Conservation (phyloP, 2,888 invertebrate genomes). For the Carcina quercana region DNA sequence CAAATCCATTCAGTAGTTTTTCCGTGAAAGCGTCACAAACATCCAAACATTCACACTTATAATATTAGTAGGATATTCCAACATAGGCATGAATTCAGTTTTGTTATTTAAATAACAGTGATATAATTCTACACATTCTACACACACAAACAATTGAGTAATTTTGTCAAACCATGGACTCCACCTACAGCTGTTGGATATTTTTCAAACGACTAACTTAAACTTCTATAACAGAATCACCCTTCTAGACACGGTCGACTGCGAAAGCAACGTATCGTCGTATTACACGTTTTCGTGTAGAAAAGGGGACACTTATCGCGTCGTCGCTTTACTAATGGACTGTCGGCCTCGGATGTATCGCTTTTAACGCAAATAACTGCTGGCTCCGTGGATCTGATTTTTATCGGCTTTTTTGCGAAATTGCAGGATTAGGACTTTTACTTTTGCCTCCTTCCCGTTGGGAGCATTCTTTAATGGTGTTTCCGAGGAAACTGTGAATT, state of each 20-base stretch:
- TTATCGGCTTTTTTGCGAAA: conserved; percentile 16
- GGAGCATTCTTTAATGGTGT: conserved; percentile 1
- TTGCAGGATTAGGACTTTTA: conserved; percentile 8
- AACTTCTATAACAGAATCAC: not conserved
- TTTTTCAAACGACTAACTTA: not conserved
- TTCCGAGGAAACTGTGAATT: too few species aligned
- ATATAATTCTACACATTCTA: not conserved
- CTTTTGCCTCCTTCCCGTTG: too few species aligned
- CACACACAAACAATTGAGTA: not conserved
- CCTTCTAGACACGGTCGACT: not conserved
- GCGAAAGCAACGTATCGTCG: conserved; percentile 4
- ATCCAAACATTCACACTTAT: too few species aligned
- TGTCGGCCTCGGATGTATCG: conserved; percentile 35
- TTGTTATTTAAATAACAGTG: not conserved
- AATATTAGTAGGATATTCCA: too few species aligned
- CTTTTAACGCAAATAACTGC: conserved; percentile 35
- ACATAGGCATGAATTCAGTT: too few species aligned
- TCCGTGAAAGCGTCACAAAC: too few species aligned
- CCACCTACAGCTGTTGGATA: too few species aligned
- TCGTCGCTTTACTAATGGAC: conserved; percentile 34
- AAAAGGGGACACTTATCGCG: conserved; percentile 33
- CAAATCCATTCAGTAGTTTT: too few species aligned
- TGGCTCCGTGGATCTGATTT: conserved; percentile 29
- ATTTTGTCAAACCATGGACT: too few species aligned
- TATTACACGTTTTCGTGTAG: conserved; percentile 18